Base-by-base conservation (phyloP, 2,113 vertebrate species). In the Heliornis fulica region DNA sequence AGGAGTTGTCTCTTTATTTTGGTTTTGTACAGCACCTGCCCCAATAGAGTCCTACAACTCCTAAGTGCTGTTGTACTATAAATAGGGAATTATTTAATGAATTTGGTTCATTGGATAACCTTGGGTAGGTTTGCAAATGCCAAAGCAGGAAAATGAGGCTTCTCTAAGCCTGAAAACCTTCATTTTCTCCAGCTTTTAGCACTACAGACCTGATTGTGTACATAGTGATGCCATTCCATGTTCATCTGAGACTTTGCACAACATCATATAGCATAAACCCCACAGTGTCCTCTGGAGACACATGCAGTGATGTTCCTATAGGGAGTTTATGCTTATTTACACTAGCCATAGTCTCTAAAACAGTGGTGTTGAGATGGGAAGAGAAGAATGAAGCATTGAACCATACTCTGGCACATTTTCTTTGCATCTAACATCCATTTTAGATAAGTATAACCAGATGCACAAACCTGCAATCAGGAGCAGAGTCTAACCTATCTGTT, bases 271-370 rank as follows among this genome's bases (percentile, higher is more conserved):
- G 38, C 5, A 3, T 56, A 66, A 93, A 83, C 8, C 15, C 4
- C 15, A 15, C 11, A 10, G 12, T 23, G 10, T 48, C 36, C 51
- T 87, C 41, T 78, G 60, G 45, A 87, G 31, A 43, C 0, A 0
- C 1, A 3, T 2, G 3, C 46, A 78, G 2, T n/a, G 46, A 61
- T 53, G 8, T 46, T 53, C 1, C 68, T 0, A 0, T 31, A 41
- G 29, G 34, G n/a, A 68, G 38, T 10, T 57, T 61, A 21, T 3
- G 5, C 63, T 61, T 84, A 31, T 74, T 84, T 75, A 25, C 17
- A n/a, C 11, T 46, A 54, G 11, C 15, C 25, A 10, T 59, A 19
- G 72, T 69, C 83, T 76, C 59, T 79, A 29, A 69, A 82, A 11
- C 14, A 57, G 21, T 14, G 61, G 8, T 25, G 13, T 45, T 76